Base-by-base conservation (phyloP, 2,888 invertebrate genomes). In the Eutolmus rufibarbis region DNA sequence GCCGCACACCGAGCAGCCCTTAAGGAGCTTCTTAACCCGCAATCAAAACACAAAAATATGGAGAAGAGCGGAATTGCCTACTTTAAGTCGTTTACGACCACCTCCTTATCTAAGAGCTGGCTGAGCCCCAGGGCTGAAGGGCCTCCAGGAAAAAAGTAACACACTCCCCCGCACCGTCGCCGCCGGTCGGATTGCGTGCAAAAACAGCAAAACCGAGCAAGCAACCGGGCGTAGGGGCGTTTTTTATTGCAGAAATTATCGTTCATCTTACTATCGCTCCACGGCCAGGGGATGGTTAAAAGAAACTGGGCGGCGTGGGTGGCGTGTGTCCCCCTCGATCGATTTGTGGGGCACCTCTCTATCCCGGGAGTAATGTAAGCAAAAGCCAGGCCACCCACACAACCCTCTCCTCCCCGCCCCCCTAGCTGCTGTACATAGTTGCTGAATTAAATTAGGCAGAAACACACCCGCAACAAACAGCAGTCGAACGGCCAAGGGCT, bases 361-460 rank as follows among this genome's bases (percentile, higher is more conserved):
- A 66, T 66, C 12, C 23, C 8, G 23, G 16, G 8, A n/a, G 81
- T 56, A 56, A 28, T 81, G 81, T 81, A 56, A 81, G 56, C 56
- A 56, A 34, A 56, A 81, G 56, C 34, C 81, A 81, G 78, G 43
- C 37, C 76, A n/a, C 40, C 23, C 37, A 14, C 37, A 23, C n/a
- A 19, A 40, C 5, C 14, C 34, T 34, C 34, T 34, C 9, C n/a
- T n/a, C 40, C n/a, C 23, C 1, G 23, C 31, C 74, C 28, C 16
- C 43, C 7, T 0, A 28, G 28, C 28, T 28, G n/a, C 85, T 74
- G 74, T 74, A n/a, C n/a, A n/a, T n/a, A 85, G 43, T 74, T 74
- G 85, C 85, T 43, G 85, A 85, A 85, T 85, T 85, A 85, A 85
- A 85, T 85, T 85, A 85, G 85, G 85, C 85, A 74, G 85, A 85